Evolutionary conservation across 2,113 vertebrate species (phyloP).

Genomic region (western clawed frog (Xenopus tropicalis)): UCB_Xtro_10.0 CM004449.2:120716001-120716500

Average conservation of each 20-base stretch:
- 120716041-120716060: conserved; percentile 49
- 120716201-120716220: conserved; percentile 35
- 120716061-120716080: conserved; percentile 48
- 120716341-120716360: conserved; percentile 70
- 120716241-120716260: conserved; percentile 77
- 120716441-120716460: conserved; percentile 38
- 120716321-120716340: conserved; percentile 64
- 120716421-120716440: not conserved
- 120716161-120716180: conserved; percentile 6
- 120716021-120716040: conserved; percentile 26
- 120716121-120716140: conserved; percentile 53
- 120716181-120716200: not conserved
- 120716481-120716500: conserved; percentile 11
- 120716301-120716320: conserved; percentile 62
- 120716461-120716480: conserved; percentile 45
- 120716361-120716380: conserved; percentile 71
- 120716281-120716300: conserved; percentile 71
- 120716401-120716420: conserved; percentile 24
- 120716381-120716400: conserved; percentile 49
- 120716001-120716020: not conserved
- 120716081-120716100: conserved; percentile 54
- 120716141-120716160: conserved; percentile 36
- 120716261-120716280: conserved; percentile 68
- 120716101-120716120: conserved; percentile 50
- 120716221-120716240: conserved; percentile 69